phyloP scores from a whole-genome alignment of 2,113 vertebrate species.

The Meleagris gallopavo region DNA sequence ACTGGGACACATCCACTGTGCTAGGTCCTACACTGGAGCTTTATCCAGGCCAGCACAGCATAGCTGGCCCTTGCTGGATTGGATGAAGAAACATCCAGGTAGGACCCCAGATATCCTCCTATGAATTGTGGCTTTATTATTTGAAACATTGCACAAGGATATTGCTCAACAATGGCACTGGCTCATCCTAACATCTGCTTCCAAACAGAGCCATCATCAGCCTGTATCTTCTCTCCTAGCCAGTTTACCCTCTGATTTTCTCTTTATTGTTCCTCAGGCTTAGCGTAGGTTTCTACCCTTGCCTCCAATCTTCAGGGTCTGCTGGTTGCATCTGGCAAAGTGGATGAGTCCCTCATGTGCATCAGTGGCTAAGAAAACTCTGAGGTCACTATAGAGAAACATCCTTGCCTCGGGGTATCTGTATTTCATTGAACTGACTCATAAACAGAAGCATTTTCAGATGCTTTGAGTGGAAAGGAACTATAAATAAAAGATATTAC shows the following conservation, averaged over 20 bases:
- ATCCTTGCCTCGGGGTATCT: neutral
- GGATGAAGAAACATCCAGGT: neutral
- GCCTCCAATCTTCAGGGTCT: neutral
- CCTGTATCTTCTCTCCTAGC: neutral
- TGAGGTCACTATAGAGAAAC: neutral
- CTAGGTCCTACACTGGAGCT: fast-evolving
- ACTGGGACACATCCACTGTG: fast-evolving
- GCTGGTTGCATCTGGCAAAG: neutral
- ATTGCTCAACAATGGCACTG: fast-evolving
- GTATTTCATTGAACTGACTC: neutral
- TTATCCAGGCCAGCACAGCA: neutral
- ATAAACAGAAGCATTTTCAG: neutral
- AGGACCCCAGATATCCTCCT: neutral
- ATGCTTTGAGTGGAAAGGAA: slow-evolving; percentile 14
- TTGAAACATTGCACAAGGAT: neutral
- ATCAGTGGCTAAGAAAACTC: neutral
- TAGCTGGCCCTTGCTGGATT: neutral
- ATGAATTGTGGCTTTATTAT: neutral
- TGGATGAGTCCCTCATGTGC: neutral
- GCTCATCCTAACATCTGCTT: neutral
- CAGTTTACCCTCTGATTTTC: fast-evolving
- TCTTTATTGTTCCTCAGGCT: neutral
- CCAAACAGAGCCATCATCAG: neutral
- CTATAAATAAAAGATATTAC: slow-evolving; percentile 66
- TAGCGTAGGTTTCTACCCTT: neutral